Conservation (phyloP, 2,113 vertebrate genomes). For the Helogale parvula region DNA sequence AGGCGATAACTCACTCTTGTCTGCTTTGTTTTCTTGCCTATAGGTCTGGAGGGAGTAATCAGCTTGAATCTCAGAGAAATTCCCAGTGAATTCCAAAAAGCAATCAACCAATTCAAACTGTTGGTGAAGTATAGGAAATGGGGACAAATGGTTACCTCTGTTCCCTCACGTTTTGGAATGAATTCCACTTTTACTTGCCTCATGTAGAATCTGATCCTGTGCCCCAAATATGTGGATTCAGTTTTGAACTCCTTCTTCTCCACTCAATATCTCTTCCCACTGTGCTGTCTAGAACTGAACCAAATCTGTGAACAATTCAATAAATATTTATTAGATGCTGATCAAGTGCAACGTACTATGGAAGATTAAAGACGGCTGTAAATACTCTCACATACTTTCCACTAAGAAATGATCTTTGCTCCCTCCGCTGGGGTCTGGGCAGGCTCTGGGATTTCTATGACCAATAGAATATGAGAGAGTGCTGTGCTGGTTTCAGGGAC, state of each 20-base stretch:
- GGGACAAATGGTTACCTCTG: not conserved
- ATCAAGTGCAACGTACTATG: not conserved
- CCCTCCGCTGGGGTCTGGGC: not conserved
- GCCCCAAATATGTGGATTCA: not conserved
- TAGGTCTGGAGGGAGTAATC: constrained; percentile 56
- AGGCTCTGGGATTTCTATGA: not conserved
- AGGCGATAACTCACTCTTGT: constrained; percentile 37
- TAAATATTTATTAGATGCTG: not conserved
- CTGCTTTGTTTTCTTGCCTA: constrained; percentile 58
- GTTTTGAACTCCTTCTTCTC: not conserved
- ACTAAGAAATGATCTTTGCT: not conserved
- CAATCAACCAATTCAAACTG: not conserved
- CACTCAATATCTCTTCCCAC: not conserved
- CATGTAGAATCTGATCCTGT: not conserved
- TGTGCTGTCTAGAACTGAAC: not conserved
- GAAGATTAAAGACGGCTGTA: not conserved
- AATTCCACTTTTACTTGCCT: not conserved
- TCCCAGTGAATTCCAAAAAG: constrained; percentile 27
- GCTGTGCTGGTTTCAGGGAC: not conserved
- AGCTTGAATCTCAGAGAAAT: constrained; percentile 61
- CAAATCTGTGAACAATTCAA: constrained; percentile 7
- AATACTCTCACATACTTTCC: not conserved
- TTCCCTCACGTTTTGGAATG: constrained; percentile 5
- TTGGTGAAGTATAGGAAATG: not conserved
- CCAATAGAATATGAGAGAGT: not conserved